Evolutionary conservation across 2,888 invertebrate species (phyloP).

Genomic region (Acanthococcus lagerstroemiae): DNA sequence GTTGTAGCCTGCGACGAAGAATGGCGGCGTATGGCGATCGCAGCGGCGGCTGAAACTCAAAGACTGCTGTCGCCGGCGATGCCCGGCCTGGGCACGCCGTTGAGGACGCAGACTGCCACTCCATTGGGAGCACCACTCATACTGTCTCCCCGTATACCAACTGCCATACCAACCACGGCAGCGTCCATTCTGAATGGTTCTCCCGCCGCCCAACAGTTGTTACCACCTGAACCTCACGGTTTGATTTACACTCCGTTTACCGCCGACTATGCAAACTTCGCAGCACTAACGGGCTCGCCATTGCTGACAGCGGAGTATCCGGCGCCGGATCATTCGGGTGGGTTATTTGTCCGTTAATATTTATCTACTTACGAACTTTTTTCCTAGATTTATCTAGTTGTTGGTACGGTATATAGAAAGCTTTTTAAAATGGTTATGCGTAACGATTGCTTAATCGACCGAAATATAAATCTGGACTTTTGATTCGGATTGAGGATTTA

Average conservation of each 20-base stretch:
- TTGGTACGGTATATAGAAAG: too few species aligned
- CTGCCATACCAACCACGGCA: slow-evolving; percentile 58
- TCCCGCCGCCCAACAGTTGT: slow-evolving; percentile 55
- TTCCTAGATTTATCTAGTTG: too few species aligned
- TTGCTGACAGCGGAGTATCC: slow-evolving; percentile 68
- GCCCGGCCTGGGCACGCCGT: slow-evolving; percentile 54
- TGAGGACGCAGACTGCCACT: slow-evolving; percentile 56
- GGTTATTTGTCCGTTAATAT: slow-evolving; percentile 74
- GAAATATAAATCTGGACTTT: too few species aligned
- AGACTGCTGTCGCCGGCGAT: slow-evolving; percentile 53
- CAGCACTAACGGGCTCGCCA: slow-evolving; percentile 68
- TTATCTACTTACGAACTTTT: not conserved
- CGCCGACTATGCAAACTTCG: slow-evolving; percentile 78
- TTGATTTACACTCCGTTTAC: slow-evolving; percentile 78
- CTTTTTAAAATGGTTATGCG: too few species aligned
- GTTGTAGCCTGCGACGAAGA: slow-evolving; percentile 67
- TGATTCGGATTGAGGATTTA: too few species aligned
- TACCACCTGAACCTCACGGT: slow-evolving; percentile 45
- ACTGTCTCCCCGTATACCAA: slow-evolving; percentile 76
- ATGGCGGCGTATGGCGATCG: slow-evolving; percentile 73
- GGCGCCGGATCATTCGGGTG: slow-evolving; percentile 87
- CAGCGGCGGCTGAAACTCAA: slow-evolving; percentile 67
- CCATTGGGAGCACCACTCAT: slow-evolving; percentile 88
- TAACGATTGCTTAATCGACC: too few species aligned
- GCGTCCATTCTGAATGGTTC: slow-evolving; percentile 52